Evolutionary conservation across 2,113 vertebrate genomes (phyloP).

Genomic region (Saccopteryx bilineata): DNA sequence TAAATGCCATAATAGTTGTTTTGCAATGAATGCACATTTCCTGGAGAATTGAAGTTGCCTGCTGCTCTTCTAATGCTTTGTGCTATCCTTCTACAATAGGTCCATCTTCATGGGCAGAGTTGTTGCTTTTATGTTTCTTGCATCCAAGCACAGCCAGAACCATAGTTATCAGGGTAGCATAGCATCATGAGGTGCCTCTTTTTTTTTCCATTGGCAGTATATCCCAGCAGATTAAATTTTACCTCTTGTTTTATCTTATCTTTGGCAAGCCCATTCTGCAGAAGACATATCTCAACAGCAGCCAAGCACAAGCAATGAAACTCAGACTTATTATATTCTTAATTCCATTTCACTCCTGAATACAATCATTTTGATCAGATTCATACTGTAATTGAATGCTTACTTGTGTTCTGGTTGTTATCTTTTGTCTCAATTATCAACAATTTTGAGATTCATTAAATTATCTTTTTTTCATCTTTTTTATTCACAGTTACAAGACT

Average conservation of each 20-base stretch:
- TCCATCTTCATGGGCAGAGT: not conserved
- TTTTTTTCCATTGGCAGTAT: not conserved
- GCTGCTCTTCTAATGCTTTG: not conserved
- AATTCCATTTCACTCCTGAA: not conserved
- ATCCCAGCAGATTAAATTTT: constrained; percentile 20
- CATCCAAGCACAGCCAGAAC: not conserved
- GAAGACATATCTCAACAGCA: not conserved
- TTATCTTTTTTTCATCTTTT: not conserved
- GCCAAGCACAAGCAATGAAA: not conserved
- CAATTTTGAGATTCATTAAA: not conserved
- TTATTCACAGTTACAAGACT: not conserved
- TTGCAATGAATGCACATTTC: constrained; percentile 46
- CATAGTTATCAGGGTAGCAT: not conserved
- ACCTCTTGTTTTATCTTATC: constrained; percentile 7
- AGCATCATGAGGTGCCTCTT: not conserved
- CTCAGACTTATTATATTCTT: not conserved
- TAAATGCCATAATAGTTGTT: constrained; percentile 62
- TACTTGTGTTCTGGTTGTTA: not conserved
- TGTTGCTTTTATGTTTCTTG: not conserved
- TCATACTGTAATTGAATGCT: not conserved
- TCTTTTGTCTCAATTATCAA: not conserved
- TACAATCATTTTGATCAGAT: not conserved
- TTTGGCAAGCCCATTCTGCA: constrained; percentile 15
- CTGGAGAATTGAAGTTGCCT: not conserved
- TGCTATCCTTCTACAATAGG: not conserved